phyloP scores from a whole-genome alignment of 1,140 invertebrate species.

The Hypothenemus hampei region DNA sequence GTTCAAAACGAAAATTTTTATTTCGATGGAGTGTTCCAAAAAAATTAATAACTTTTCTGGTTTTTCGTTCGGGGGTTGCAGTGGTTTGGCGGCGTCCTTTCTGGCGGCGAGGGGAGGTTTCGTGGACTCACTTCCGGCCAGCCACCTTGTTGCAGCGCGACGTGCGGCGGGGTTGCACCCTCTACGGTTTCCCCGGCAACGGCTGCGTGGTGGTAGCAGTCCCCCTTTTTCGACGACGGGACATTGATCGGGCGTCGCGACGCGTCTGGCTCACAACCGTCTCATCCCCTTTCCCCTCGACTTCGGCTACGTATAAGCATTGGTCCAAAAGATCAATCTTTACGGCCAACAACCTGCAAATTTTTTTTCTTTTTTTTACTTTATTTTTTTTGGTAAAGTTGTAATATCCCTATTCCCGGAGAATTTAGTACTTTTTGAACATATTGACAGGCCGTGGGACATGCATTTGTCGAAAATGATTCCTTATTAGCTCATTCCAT shows the following conservation, averaged over 20 bases:
- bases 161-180: constrained; percentile 43
- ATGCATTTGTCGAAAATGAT: neutral
- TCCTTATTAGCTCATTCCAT: neutral
- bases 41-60: no score
- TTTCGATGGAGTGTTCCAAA: no score
- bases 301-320: neutral
- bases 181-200: constrained; percentile 40
- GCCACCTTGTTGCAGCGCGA: constrained; percentile 44
- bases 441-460: no score
- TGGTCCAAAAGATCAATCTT: neutral
- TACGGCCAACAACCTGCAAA: neutral
- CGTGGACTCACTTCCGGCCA: constrained; percentile 15
- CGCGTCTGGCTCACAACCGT: constrained; percentile 37
- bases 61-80: no score
- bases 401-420: neutral
- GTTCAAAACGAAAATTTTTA: no score
- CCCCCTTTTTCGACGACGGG: constrained; percentile 36
- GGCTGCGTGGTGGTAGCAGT: no score
- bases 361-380: neutral
- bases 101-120: neutral
- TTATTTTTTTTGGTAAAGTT: neutral
- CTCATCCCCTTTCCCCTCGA: neutral
- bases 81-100: no score
- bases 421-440: neutral
- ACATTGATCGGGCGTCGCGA: constrained; percentile 41